A percentile compares a stretch with the other conserved stretches of the same genome.
Evolutionary conservation across 1,140 invertebrate species (phyloP).

Genomic region (Pachyrhynchus sulphureomaculatus): DNA sequence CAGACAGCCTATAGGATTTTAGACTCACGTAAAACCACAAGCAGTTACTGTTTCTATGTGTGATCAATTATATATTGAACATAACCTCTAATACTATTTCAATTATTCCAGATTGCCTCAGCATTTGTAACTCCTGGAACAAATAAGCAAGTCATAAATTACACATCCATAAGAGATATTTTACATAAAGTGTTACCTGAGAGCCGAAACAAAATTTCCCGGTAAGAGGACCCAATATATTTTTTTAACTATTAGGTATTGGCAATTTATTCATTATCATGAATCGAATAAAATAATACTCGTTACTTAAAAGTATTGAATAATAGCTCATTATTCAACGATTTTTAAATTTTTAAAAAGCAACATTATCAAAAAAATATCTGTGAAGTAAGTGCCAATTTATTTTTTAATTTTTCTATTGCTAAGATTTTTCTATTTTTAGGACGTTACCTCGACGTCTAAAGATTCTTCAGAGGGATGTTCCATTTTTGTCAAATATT

Average conservation of each 20-base stretch:
- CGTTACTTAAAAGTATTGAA: too few species aligned
- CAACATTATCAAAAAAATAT: too few species aligned
- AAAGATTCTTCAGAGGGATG: constrained; percentile 12
- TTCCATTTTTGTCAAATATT: constrained; percentile 19
- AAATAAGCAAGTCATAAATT: constrained; percentile 54
- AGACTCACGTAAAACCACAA: too few species aligned
- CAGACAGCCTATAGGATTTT: too few species aligned
- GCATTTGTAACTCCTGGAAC: constrained; percentile 61
- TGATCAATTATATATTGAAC: too few species aligned
- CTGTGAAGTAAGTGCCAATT: too few species aligned
- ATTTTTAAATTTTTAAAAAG: too few species aligned
- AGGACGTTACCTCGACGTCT: constrained; percentile 30
- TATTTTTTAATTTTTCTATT: too few species aligned
- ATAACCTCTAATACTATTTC: constrained; percentile 71
- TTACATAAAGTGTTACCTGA: constrained; percentile 59
- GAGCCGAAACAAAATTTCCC: constrained; percentile 59
- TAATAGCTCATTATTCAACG: too few species aligned
- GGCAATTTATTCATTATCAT: neutral
- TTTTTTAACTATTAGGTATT: neutral
- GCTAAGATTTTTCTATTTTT: too few species aligned
- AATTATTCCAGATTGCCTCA: constrained; percentile 57
- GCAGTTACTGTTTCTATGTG: too few species aligned
- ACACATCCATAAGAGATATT: constrained; percentile 62
- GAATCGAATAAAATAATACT: too few species aligned
- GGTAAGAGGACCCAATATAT: constrained; percentile 13